Evolutionary conservation across 2,888 invertebrate genomes (phyloP), one percentile per base, ranked within the genome.

Genomic region (Xanthia togata): DNA sequence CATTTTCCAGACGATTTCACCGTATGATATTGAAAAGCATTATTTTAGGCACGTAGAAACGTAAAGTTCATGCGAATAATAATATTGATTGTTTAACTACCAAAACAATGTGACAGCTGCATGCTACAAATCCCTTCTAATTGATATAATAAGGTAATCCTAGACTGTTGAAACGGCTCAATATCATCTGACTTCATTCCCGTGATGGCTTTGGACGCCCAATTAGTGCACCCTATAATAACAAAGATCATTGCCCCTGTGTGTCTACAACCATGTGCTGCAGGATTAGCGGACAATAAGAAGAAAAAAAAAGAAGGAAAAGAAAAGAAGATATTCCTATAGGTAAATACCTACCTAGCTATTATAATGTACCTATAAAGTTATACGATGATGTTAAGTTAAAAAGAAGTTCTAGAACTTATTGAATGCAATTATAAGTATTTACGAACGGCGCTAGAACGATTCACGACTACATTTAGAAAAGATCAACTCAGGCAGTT

Each of bases 171-270:
- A 38, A 38, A 31, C 23, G 31, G 20, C 17, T n/a, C 38, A 44
- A 31, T 31, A 41, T 50, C 31, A 69, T 23, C n/a, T 4, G 38
- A 14, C 31, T 57, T 68, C 31, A 68, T 9, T 60, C 14, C 2
- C 38, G 17, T 3, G 23, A 44, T 53, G 9, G 44, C 9, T 41
- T 17, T 35, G 17, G 23, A 35, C n/a, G 17, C 6, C 23, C 35
- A 62, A 79, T 80, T 71, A 80, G 35, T 71, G 44, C 72, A 44
- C 20, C 55, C 79, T 67, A 57, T 17, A 6, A 11, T 23, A 38
- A 20, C 20, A 31, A 17, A 38, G n/a, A 53, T 31, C 38, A 47
- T 26, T 38, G 23, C 8, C 35, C 9, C 4, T 11, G 20, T 23
- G 44, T 20, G 17, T 74, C 20, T 35, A 14, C 4, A 50, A 60